Evolutionary conservation across 53 echinoderm and acorn worm genomes (phyloP).

Genomic region (Astropecten irregularis): DNA sequence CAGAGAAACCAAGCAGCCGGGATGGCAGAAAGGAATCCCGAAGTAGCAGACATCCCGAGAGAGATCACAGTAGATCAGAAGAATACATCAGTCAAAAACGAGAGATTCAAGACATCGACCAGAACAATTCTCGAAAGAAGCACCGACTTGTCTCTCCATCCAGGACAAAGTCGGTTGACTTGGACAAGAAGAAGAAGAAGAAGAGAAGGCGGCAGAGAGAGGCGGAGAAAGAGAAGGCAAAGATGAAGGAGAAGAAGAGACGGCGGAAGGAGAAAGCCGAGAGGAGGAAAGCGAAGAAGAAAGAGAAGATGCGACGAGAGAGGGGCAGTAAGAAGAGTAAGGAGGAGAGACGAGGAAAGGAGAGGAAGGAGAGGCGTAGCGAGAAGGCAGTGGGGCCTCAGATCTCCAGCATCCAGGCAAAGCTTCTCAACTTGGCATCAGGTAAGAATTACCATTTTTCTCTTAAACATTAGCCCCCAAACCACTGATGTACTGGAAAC

Average conservation of each 20-base stretch:
- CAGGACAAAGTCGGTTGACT: neutral
- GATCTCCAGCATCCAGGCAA: slow-evolving; percentile 68
- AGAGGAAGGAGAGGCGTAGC: slow-evolving; percentile 21
- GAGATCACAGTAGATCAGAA: neutral
- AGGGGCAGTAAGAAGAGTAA: slow-evolving; percentile 63
- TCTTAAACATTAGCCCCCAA: neutral
- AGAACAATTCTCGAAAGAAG: slow-evolving; percentile 5
- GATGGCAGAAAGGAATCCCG: neutral
- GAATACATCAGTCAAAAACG: neutral
- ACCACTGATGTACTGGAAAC: too few relatives aligned
- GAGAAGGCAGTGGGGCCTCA: slow-evolving; percentile 10
- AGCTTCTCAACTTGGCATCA: slow-evolving; percentile 69
- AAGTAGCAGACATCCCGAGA: neutral
- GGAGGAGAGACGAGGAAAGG: slow-evolving; percentile 49
- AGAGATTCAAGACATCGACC: neutral
- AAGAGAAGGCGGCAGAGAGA: neutral
- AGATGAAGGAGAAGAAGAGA: slow-evolving; percentile 32
- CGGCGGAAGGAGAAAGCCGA: slow-evolving; percentile 53
- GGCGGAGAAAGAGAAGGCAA: neutral
- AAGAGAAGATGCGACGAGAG: slow-evolving; percentile 61
- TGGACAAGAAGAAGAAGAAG: slow-evolving; percentile 26
- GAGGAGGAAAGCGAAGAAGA: slow-evolving; percentile 69
- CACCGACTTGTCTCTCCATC: slow-evolving; percentile 30
- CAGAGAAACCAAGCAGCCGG: neutral
- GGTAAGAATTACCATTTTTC: slow-evolving; percentile 47